Evolutionary conservation across 92 coral and sea anemone species (phyloP), one percentile per base, ranked within the genome.

Genomic region (Porites divaricata): DNA sequence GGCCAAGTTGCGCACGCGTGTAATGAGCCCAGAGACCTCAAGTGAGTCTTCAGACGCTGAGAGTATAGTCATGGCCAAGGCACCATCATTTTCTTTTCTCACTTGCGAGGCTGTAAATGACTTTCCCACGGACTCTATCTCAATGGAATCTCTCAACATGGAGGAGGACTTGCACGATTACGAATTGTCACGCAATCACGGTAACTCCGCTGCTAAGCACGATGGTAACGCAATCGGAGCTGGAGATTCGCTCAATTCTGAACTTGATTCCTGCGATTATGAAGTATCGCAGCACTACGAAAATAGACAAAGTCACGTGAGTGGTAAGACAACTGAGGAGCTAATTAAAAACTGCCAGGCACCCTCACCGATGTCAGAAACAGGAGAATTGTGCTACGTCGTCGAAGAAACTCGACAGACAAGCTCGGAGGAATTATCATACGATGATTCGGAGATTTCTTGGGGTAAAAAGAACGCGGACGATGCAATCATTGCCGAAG

Each of bases 31-130:
- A 1, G 92, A 91, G 17, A 91, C 95, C 0, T 92, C 95, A 0
- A 90, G 93, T 25, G 93, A 90, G 10, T 94, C 98, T 0, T 94
- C 98, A 20, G 98, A 94, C 88, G 95, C 95, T 2, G 98, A 94
- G 83, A 93, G 98, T 70, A 91, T 94, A 6, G 84, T 89, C 11
- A 90, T 94, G 90, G 96, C 93, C 8, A 92, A 94, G 92, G 89
- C 84, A 41, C 98, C 98, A 2, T 85, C 88, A 23, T 92, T 89
- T 81, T 84, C 94, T 11, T 94, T 94, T 91, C 85, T 93, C 72
- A 94, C 98, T 19, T 92, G 95, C 48, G 89, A 77, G 54, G 98
- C 98, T 24, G 89, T 93, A 52, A 91, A 92, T 65, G 95, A 89
- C 35, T 52, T 84, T 4, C 81, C n/a, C 9, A 26, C 88, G 4